Evolutionary conservation across 1,140 invertebrate genomes (phyloP).

Genomic region (Eurosta solidaginis): DNA sequence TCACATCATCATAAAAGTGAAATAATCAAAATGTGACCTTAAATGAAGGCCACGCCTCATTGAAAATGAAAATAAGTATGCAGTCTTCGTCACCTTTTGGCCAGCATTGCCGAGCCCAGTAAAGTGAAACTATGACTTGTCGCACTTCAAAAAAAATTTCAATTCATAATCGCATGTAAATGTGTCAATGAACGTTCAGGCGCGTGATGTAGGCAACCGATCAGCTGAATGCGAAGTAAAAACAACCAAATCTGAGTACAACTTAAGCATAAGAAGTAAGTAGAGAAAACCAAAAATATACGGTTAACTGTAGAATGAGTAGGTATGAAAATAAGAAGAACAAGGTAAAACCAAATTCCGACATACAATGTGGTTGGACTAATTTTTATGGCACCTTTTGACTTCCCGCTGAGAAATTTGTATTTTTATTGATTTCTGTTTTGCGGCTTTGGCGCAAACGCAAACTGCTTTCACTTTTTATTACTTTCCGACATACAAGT

Average conservation of each 20-base stretch:
- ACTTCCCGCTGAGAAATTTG: not conserved
- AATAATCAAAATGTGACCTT: not conserved
- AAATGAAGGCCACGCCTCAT: not conserved
- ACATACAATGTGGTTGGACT: not conserved
- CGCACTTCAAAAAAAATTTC: not conserved
- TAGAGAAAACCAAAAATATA: not conserved
- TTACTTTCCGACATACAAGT: not conserved
- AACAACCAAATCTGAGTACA: not conserved
- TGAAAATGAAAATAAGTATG: conserved; percentile 2
- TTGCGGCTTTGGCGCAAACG: not conserved
- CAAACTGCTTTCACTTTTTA: conserved; percentile 15
- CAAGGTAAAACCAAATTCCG: too few species aligned
- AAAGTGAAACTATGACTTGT: not conserved
- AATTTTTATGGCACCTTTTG: not conserved
- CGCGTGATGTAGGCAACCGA: not conserved
- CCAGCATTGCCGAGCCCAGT: not conserved
- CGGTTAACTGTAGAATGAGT: not conserved
- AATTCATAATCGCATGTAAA: conserved; percentile 26
- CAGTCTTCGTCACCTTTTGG: not conserved
- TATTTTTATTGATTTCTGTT: not conserved
- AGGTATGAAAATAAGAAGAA: not conserved
- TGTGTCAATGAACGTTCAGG: conserved; percentile 12
- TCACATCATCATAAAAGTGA: not conserved
- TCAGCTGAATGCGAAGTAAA: not conserved
- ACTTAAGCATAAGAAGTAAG: not conserved